These are phyloP conservation scores for Cecropterus lyciades DNA, from an alignment of 1,140 invertebrate genomes.

Conservation along the genomic window DNA sequence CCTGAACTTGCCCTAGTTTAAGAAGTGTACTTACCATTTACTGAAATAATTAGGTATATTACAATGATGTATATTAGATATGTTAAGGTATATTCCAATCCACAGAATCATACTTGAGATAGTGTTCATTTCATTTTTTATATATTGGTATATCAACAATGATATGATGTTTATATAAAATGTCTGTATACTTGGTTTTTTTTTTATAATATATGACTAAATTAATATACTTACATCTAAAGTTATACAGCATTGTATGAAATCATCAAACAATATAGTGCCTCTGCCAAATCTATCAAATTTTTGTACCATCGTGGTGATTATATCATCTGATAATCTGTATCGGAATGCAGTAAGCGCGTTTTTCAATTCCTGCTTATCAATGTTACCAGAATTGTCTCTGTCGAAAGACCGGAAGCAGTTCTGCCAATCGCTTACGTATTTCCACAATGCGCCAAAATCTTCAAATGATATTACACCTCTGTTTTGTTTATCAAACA, in stretches of 20 bases:
- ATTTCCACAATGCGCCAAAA: slow-evolving; percentile 98
- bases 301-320: slow-evolving; percentile 94
- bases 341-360: slow-evolving; percentile 98
- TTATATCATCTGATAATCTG: slow-evolving; percentile 93
- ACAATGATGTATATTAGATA: no score
- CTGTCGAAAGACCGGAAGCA: slow-evolving; percentile 97
- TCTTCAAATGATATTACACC: slow-evolving; percentile 98
- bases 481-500: slow-evolving; percentile 97
- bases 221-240: slow-evolving; percentile 24
- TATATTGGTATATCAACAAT: no score
- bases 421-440: slow-evolving; percentile 98
- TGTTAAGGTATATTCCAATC: no score
- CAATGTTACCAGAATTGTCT: slow-evolving; percentile 98
- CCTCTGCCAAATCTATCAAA: slow-evolving; percentile 97
- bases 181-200: no score
- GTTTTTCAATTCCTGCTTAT: slow-evolving; percentile 94
- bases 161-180: no score
- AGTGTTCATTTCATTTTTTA: no score
- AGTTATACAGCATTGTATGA: slow-evolving; percentile 98
- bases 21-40: no score
- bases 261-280: slow-evolving; percentile 98
- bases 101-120: no score
- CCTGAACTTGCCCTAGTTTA: no score
- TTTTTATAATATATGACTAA: no score
- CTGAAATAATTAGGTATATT: no score